These are phyloP conservation scores for Sphenodon punctatus DNA, from an alignment of 2,797 vertebrate species.

Conservation along the genomic window DNA sequence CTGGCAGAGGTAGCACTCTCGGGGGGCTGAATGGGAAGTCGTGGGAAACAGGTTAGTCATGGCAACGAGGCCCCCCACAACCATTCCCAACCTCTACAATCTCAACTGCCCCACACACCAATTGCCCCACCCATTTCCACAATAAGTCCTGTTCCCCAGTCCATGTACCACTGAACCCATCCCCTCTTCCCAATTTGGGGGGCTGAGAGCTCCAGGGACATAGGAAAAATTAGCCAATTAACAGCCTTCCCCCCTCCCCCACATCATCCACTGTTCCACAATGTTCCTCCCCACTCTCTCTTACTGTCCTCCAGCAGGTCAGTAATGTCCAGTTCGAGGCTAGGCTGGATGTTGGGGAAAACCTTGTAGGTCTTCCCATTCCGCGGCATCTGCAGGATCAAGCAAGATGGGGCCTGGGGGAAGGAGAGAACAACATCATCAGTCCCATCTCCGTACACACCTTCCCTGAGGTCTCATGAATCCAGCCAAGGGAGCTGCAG, in stretches of 20 bases:
- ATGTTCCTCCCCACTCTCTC: background rate
- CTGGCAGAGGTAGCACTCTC: slow-evolving; percentile 87
- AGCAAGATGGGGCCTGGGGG: slow-evolving; percentile 83
- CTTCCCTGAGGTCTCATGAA: background rate
- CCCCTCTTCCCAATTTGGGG: no score
- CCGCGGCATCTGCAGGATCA: slow-evolving; percentile 85
- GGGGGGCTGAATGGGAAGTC: slow-evolving; percentile 68
- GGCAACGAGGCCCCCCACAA: no score
- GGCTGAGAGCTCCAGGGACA: no score
- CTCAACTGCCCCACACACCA: no score
- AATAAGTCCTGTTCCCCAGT: no score
- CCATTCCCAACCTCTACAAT: no score
- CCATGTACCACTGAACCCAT: no score
- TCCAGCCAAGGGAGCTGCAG: no score
- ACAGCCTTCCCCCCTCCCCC: background rate
- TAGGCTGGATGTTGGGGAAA: slow-evolving; percentile 84
- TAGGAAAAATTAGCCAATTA: no score
- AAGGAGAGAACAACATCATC: background rate
- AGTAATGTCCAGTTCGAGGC: slow-evolving; percentile 83
- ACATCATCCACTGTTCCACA: background rate
- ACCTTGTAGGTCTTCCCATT: slow-evolving; percentile 89
- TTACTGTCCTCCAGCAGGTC: slow-evolving; percentile 87
- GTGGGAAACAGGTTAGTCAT: background rate
- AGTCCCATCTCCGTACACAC: background rate
- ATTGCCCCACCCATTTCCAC: no score